Evolutionary conservation across 2,797 vertebrate species (phyloP).

Genomic region (Coilia nasus): DNA sequence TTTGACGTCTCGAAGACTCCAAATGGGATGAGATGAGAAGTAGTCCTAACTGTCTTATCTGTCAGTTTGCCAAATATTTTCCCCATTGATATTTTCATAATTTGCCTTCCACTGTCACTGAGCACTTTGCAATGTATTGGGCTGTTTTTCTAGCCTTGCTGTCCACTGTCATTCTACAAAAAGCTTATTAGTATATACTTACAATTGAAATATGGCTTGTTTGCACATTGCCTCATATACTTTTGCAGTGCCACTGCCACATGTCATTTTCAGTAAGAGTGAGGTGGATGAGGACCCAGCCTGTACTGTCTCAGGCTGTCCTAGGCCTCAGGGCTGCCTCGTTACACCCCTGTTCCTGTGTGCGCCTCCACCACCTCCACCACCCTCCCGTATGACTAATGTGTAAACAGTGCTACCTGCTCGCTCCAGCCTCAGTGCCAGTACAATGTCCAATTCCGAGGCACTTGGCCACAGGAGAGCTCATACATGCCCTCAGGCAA

Average conservation of each 20-base stretch:
- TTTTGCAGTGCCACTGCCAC: not conserved
- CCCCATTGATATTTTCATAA: not conserved
- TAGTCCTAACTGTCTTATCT: not conserved
- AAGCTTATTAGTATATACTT: not conserved
- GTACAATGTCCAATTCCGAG: slow-evolving; percentile 18
- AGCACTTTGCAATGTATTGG: not conserved
- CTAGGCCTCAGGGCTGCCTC: not conserved
- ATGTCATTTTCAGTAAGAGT: not conserved
- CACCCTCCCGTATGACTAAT: not conserved
- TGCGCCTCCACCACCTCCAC: not conserved
- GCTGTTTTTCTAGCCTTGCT: not conserved
- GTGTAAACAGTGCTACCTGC: not conserved
- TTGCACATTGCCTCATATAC: not conserved
- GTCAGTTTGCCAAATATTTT: not conserved
- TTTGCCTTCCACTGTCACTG: not conserved
- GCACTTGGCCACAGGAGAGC: not conserved
- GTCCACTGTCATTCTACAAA: not conserved
- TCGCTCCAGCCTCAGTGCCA: not conserved
- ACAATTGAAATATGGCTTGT: not conserved
- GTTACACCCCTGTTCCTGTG: not conserved
- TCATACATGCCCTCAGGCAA: slow-evolving; percentile 25
- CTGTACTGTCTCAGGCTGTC: too few relatives aligned
- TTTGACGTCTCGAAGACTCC: slow-evolving; percentile 57
- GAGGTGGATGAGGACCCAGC: not conserved
- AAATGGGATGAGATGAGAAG: slow-evolving; percentile 34